These are phyloP conservation scores for Smittia aterrima DNA, from an alignment of 2,888 invertebrate genomes.

Conservation along the genomic window DNA sequence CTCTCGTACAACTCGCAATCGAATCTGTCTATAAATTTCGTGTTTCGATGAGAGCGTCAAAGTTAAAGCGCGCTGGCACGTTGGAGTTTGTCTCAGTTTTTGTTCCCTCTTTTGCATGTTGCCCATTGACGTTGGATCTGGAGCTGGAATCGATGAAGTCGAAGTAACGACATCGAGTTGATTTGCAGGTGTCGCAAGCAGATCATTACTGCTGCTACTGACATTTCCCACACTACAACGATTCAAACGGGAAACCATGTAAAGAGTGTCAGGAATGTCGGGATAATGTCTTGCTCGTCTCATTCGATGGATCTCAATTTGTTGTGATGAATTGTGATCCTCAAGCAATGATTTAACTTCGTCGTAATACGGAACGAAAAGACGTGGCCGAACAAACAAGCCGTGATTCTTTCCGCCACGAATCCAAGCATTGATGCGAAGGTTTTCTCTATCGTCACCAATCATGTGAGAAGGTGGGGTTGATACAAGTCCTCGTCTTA, in stretches of 20 bases:
- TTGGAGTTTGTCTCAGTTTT: constrained; percentile 75
- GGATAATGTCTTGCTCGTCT: constrained; percentile 70
- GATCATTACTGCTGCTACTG: constrained; percentile 48
- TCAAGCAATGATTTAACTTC: constrained; percentile 86
- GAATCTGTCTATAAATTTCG: constrained; percentile 75
- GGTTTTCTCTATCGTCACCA: constrained; percentile 65
- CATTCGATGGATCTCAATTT: constrained; percentile 69
- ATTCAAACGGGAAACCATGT: constrained; percentile 68
- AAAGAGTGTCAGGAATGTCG: constrained; percentile 89
- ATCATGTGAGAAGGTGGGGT: constrained; percentile 84
- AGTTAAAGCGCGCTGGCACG: constrained; percentile 74
- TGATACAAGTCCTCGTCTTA: constrained; percentile 69
- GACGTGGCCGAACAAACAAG: constrained; percentile 76
- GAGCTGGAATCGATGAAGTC: constrained; percentile 68
- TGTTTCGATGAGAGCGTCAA: constrained; percentile 73
- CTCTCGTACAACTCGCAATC: constrained; percentile 88
- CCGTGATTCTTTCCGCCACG: constrained; percentile 69
- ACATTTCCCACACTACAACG: constrained; percentile 44
- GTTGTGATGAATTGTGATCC: constrained; percentile 68
- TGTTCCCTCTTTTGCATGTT: constrained; percentile 83
- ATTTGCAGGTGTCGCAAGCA: constrained; percentile 49
- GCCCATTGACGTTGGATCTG: constrained; percentile 71
- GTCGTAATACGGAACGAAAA: constrained; percentile 93
- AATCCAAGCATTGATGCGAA: constrained; percentile 76
- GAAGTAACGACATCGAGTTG: constrained; percentile 65